Base-by-base conservation (phyloP, 2,797 vertebrate species). In the Halcyon leucocephala region DNA sequence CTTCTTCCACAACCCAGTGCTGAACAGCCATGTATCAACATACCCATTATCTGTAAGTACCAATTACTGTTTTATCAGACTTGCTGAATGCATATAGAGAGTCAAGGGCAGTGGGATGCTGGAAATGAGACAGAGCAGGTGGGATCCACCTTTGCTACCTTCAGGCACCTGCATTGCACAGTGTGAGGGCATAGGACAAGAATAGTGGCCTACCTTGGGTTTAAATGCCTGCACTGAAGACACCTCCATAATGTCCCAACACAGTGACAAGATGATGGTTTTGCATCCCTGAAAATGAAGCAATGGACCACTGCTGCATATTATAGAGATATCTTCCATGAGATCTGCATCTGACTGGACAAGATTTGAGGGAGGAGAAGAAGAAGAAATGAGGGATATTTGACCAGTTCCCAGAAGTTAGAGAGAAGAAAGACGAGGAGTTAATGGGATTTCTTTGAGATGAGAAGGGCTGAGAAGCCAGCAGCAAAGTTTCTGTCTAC, bases 21-120 rank as follows among this genome's bases (percentile, higher is more conserved):
- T 2, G 1, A 91, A 18, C 17, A 48, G 52, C 29, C 9, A 7
- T 16, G 10, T 55, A 11, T 31, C 42, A 46, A 60, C 6, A 8
- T 8, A 35, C 2, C 5, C 3, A 0, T 51, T 48, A 14, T 4
- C 18, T 8, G 4, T n/a, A 41, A 33, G 5, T 22, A 16, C 8
- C 35, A 42, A 25, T 65, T 44, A 4, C 37, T 69, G 4, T 37
- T 85, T 80, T 55, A 60, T 89, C 51, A 69, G 41, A 12, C 9
- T 54, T 82, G 6, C 18, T 84, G 33, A 16, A 29, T 71, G 5
- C 17, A 35, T 64, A 1, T 2, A 46, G 25, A 42, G 19, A 52
- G 14, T 46, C 39, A 12, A 52, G 33, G 29, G 12, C 29, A 62
- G 21, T 42, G 77, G 33, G n/a, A 51, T 31, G 7, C n/a, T 89